Conservation (phyloP, 2,113 vertebrate species). For the Hepsetus odoe region DNA sequence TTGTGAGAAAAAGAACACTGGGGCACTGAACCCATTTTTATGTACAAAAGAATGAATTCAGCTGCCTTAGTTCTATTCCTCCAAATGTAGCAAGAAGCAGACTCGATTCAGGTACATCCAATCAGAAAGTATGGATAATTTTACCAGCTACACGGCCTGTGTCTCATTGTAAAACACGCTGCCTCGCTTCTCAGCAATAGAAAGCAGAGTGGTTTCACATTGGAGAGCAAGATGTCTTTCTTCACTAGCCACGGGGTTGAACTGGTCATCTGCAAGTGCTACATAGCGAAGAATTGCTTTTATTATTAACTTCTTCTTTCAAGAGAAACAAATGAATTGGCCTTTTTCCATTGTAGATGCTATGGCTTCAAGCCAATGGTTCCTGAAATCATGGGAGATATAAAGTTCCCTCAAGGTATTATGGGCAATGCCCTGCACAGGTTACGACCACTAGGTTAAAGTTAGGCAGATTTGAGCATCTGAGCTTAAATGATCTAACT, state of each 20-base stretch:
- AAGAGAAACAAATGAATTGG: background rate
- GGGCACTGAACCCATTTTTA: conserved; percentile 57
- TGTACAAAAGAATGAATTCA: conserved; percentile 53
- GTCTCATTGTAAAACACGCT: conserved; percentile 24
- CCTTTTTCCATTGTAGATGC: background rate
- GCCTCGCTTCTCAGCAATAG: background rate
- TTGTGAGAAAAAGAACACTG: conserved; percentile 55
- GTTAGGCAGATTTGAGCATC: too few relatives aligned
- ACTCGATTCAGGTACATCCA: conserved; percentile 20
- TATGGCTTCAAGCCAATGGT: conserved; percentile 6
- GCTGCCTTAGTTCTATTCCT: conserved; percentile 52
- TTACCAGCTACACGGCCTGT: conserved; percentile 16
- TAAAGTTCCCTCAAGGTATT: too few relatives aligned
- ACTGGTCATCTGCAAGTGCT: background rate
- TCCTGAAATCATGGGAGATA: background rate
- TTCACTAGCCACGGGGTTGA: background rate
- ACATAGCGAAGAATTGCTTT: background rate
- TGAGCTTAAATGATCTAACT: too few relatives aligned
- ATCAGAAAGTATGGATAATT: conserved; percentile 39
- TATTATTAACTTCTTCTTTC: conserved; percentile 21
- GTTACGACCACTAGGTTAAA: too few relatives aligned
- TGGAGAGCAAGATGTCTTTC: background rate
- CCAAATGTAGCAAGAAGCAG: conserved; percentile 6
- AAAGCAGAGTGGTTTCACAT: background rate
- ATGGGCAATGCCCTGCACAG: too few relatives aligned